phyloP scores from a whole-genome alignment of 2,888 invertebrate species.

The Drosophila austrosaltans region DNA sequence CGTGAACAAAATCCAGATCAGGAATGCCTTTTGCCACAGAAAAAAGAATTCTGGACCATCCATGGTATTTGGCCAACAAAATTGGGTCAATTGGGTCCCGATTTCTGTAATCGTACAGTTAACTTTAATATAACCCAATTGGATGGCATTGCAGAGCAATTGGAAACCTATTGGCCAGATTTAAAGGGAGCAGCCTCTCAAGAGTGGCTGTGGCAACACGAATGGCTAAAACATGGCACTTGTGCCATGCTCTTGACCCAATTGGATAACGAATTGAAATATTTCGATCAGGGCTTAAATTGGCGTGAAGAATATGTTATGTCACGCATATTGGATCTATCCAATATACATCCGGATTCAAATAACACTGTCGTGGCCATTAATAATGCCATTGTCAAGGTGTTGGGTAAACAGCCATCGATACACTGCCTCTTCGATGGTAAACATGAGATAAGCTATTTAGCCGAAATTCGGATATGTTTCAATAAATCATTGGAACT shows the following conservation, averaged over 20 bases:
- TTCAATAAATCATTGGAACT: conserved; percentile 87
- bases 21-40: conserved; percentile 87
- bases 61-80: conserved; percentile 94
- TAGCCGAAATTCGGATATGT: conserved; percentile 90
- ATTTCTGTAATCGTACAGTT: conserved; percentile 88
- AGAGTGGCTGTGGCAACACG: conserved; percentile 90
- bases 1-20: conserved; percentile 86
- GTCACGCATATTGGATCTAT: conserved; percentile 85
- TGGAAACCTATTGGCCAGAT: conserved; percentile 89
- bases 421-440: conserved; percentile 87
- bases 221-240: conserved; percentile 93
- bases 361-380: conserved; percentile 84
- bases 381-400: conserved; percentile 85
- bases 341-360: conserved; percentile 86
- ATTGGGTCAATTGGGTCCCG: conserved; percentile 87
- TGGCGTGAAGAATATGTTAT: conserved; percentile 87
- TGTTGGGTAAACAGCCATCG: conserved; percentile 86
- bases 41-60: conserved; percentile 88
- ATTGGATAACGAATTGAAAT: conserved; percentile 87
- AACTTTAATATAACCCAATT: conserved; percentile 87
- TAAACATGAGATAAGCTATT: conserved; percentile 85
- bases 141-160: conserved; percentile 85
- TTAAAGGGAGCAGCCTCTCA: conserved; percentile 84
- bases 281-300: conserved; percentile 87
- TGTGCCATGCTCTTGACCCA: conserved; percentile 87